A percentile compares a stretch with the other conserved stretches of the same genome.
Evolutionary conservation across 2,888 invertebrate species (phyloP).

Genomic region (Hydriomena furcata): DNA sequence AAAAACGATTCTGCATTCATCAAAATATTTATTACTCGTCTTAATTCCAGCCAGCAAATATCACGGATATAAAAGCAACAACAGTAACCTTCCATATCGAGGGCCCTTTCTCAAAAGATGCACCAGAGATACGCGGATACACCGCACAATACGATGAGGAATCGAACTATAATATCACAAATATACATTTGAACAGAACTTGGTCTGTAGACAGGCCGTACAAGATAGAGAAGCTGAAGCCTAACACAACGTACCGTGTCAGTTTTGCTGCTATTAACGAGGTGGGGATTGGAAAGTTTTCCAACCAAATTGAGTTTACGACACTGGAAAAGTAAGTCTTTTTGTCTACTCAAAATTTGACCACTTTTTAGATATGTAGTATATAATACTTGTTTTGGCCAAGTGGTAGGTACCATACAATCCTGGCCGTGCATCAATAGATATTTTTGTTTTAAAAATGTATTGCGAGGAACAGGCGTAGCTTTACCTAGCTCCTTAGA

Average conservation of each 20-base stretch:
- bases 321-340: conserved; percentile 66
- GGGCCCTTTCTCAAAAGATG: conserved; percentile 44
- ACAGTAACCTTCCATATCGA: conserved; percentile 57
- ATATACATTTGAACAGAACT: conserved; percentile 66
- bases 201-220: conserved; percentile 62
- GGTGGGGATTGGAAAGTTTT: conserved; percentile 62
- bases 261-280: conserved; percentile 67
- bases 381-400: too few relatives aligned
- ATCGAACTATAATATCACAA: conserved; percentile 57
- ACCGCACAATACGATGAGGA: conserved; percentile 63
- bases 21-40: too few relatives aligned
- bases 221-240: conserved; percentile 59
- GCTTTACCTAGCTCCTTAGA: too few relatives aligned
- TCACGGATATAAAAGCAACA: conserved; percentile 49
- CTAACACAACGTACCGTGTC: conserved; percentile 59
- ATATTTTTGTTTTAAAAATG: too few relatives aligned
- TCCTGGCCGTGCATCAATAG: too few relatives aligned
- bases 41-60: conserved; percentile 46
- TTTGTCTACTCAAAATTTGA: too few relatives aligned
- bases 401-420: too few relatives aligned
- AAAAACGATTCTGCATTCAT: too few relatives aligned
- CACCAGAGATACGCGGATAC: conserved; percentile 59
- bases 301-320: conserved; percentile 45
- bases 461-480: too few relatives aligned
- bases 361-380: too few relatives aligned